Conservation (phyloP, 2,797 vertebrate species). For the Buceros bicornis region DNA sequence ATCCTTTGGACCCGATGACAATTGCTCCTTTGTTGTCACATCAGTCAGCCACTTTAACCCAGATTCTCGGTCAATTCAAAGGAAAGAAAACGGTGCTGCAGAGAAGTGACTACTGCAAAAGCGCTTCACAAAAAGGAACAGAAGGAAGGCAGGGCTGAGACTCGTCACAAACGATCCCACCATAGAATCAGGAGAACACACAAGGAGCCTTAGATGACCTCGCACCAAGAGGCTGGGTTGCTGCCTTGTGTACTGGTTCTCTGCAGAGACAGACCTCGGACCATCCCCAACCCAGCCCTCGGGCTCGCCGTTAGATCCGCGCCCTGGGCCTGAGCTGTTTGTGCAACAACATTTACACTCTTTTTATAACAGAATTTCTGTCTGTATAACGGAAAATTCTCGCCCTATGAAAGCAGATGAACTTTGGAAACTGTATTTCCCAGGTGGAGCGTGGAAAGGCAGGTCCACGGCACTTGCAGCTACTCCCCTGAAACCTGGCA, state of each 20-base stretch:
- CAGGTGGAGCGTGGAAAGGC: background rate
- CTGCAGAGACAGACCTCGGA: background rate
- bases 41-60: conserved; percentile 59
- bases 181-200: background rate
- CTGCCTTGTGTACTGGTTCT: background rate
- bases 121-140: background rate
- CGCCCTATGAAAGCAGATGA: background rate
- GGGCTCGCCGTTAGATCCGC: background rate
- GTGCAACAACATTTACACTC: background rate
- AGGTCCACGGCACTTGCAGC: background rate
- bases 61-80: conserved; percentile 45
- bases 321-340: background rate
- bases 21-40: conserved; percentile 40
- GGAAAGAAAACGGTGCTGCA: background rate
- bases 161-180: background rate
- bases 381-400: background rate
- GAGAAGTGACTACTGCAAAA: conserved; percentile 33
- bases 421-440: background rate
- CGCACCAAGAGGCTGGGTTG: background rate
- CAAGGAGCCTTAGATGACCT: conserved; percentile 25
- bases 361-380: background rate
- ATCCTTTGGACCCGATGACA: conserved; percentile 49
- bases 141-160: background rate
- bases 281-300: background rate
- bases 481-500: background rate